Evolutionary conservation across 1,140 invertebrate genomes (phyloP).

Genomic region (Trypoxylus dichotomus): DNA sequence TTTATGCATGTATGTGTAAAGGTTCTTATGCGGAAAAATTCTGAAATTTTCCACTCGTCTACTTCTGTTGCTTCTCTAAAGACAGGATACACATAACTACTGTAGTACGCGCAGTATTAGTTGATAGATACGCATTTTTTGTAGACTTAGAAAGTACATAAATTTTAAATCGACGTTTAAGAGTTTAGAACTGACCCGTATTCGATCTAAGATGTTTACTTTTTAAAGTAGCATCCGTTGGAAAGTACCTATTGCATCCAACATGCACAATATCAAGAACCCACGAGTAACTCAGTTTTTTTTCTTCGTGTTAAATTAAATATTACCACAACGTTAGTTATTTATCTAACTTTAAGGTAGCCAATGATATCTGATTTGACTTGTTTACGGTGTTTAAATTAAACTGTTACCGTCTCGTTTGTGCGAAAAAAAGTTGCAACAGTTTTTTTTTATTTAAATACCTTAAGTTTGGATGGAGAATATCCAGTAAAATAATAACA

Average conservation of each 20-base stretch:
- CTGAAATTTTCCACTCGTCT: not conserved
- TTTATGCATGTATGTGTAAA: not conserved
- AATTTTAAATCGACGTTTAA: not conserved
- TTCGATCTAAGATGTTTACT: not conserved
- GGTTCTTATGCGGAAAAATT: not conserved
- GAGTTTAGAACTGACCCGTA: not conserved
- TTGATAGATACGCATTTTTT: not conserved
- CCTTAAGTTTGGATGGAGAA: too few species aligned
- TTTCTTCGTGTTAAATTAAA: too few species aligned
- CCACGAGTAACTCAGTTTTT: too few species aligned
- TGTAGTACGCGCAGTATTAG: not conserved
- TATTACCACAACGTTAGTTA: too few species aligned
- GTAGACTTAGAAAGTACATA: conserved; percentile 7
- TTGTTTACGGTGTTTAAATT: too few species aligned
- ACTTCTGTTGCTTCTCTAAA: not conserved
- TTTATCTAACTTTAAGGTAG: too few species aligned
- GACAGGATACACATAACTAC: not conserved
- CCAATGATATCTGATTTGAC: too few species aligned
- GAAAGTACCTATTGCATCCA: not conserved
- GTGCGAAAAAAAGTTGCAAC: too few species aligned
- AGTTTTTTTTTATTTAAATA: too few species aligned
- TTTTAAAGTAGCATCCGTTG: not conserved
- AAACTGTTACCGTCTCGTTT: too few species aligned
- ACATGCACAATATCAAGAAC: too few species aligned
- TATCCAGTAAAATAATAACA: too few species aligned